These are phyloP conservation scores for Caenorhabditis latens DNA, from an alignment of 1,140 invertebrate genomes.

Conservation along the genomic window DNA sequence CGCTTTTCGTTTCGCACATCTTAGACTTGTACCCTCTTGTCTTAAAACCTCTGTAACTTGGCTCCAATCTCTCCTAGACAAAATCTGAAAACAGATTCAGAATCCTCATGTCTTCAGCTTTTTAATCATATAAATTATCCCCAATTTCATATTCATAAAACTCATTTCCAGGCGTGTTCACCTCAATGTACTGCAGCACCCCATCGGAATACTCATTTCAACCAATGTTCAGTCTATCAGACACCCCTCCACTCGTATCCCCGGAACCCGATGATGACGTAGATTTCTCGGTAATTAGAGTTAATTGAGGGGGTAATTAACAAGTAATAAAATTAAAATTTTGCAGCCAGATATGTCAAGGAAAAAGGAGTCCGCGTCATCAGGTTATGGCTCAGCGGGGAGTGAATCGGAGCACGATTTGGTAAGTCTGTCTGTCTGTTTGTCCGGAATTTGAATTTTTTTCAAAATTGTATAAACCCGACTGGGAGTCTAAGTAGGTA, in stretches of 20 bases:
- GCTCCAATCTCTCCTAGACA: too few species aligned
- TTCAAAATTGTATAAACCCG: not conserved
- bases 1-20: too few species aligned
- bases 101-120: too few species aligned
- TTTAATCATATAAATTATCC: too few species aligned
- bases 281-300: slow-evolving; percentile 30
- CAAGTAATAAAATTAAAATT: not conserved
- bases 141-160: too few species aligned
- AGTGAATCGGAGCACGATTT: slow-evolving; percentile 57
- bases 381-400: slow-evolving; percentile 53
- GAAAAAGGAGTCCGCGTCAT: slow-evolving; percentile 48
- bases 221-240: slow-evolving; percentile 15
- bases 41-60: too few species aligned
- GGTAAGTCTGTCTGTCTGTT: not conserved
- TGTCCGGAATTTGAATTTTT: not conserved
- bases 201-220: slow-evolving; percentile 28
- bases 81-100: too few species aligned
- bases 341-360: slow-evolving; percentile 42
- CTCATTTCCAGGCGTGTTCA: slow-evolving; percentile 24
- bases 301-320: not conserved
- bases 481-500: too few species aligned
- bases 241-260: slow-evolving; percentile 1
- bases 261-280: slow-evolving; percentile 51
- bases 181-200: slow-evolving; percentile 24
- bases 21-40: too few species aligned